phyloP scores from a whole-genome alignment of 2,113 vertebrate species.

The Mungos mungo region DNA sequence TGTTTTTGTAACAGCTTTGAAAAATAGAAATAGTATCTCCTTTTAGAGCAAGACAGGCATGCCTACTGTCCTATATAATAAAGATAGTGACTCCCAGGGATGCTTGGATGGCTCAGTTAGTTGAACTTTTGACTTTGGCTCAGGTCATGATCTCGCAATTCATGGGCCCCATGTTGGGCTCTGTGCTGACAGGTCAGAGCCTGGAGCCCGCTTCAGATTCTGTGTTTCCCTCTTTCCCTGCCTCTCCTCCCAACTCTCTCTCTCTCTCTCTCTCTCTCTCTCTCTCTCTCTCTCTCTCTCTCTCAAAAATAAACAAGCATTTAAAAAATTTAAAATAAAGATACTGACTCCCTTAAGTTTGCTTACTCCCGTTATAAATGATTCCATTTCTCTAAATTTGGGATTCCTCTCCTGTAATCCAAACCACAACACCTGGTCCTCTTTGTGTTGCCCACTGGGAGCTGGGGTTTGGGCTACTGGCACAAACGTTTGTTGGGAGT shows the following conservation, averaged over 20 bases:
- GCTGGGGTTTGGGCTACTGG: neutral
- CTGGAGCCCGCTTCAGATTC: too few relatives aligned
- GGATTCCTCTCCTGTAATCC: neutral
- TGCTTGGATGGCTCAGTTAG: too few relatives aligned
- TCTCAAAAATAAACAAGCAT: too few relatives aligned
- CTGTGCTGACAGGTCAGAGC: too few relatives aligned
- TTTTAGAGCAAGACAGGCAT: neutral
- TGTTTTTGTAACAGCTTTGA: neutral
- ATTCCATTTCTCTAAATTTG: neutral
- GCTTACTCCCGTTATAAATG: neutral
- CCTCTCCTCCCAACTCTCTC: too few relatives aligned
- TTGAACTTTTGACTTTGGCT: too few relatives aligned
- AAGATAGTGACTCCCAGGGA: neutral
- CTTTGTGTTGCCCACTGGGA: neutral
- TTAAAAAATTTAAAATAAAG: neutral
- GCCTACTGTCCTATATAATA: neutral
- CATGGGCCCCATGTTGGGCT: too few relatives aligned
- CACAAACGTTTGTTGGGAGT: neutral
- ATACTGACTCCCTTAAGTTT: neutral
- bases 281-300: too few relatives aligned
- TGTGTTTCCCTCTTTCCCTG: too few relatives aligned
- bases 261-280: too few relatives aligned
- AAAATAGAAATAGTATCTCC: neutral
- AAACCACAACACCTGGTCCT: neutral
- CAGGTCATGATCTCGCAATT: too few relatives aligned